Conservation (phyloP, 2,113 vertebrate species). For the Aegypius monachus region DNA sequence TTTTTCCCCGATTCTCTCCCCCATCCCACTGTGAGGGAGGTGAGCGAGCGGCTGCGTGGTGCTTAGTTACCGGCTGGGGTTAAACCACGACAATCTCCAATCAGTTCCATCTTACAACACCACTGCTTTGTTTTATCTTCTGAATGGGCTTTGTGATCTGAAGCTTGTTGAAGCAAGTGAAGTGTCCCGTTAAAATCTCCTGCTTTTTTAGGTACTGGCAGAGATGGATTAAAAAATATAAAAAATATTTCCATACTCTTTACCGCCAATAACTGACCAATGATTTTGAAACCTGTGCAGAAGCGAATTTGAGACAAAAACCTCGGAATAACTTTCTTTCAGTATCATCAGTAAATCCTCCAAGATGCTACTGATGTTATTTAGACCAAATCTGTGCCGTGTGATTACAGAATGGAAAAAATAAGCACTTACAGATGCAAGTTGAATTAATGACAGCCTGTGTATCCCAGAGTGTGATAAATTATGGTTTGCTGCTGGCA, state of each 20-base stretch:
- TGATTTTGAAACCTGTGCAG: not conserved
- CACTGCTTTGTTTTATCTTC: not conserved
- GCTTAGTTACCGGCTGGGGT: too few species aligned
- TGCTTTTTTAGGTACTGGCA: not conserved
- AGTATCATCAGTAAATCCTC: not conserved
- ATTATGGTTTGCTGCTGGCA: constrained; percentile 21
- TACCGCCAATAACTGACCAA: not conserved
- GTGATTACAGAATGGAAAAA: not conserved
- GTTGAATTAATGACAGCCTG: constrained; percentile 26
- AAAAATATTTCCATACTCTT: not conserved
- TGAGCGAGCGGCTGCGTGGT: too few species aligned
- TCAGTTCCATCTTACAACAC: not conserved
- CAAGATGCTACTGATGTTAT: not conserved
- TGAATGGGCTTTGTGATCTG: not conserved
- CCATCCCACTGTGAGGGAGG: too few species aligned
- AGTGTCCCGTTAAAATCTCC: not conserved
- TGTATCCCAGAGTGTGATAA: not conserved
- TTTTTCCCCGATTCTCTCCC: too few species aligned
- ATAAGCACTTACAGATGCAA: not conserved
- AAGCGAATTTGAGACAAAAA: not conserved
- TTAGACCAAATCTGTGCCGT: not conserved
- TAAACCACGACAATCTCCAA: not conserved
- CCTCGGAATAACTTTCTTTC: not conserved
- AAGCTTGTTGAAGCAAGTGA: not conserved
- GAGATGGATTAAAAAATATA: not conserved